Evolutionary conservation across 2,797 vertebrate genomes (phyloP), one percentile per base, ranked within the genome.

Genomic region (Pseudochromis fuscus): DNA sequence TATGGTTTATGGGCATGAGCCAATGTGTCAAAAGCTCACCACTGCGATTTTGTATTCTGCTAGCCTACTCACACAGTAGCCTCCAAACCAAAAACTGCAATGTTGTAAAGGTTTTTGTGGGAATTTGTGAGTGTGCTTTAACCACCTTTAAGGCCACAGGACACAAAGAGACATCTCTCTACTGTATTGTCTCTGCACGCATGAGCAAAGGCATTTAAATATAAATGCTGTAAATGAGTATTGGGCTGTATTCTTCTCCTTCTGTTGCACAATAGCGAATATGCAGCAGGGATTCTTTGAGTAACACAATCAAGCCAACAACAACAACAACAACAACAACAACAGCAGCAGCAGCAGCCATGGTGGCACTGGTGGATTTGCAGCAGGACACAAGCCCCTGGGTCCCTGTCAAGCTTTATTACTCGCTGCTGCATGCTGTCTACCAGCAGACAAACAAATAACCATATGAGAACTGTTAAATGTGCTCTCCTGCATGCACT

Each of bases 391-490:
- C 46, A 28, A 62, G 81, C 71, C 87, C 72, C 70, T 69, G 74
- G 77, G 89, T 83, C 35, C 66, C 78, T 89, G 85, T 92, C 90
- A 89, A 84, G 57, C 72, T 24, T 72, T 81, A 89, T 91, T 87
- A 90, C 74, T 64, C 75, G 58, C 79, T 75, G 68, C 83, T 69
- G 79, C 53, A 67, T 79, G 44, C 77, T 56, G 65, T 73, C 65
- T 61, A 68, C 40, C 46, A 52, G 64, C 81, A 85, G 68, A 76
- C 69, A 64, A 76, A 82, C 55, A 81, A 72, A 90, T 63, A 67
- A 58, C 48, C 58, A 67, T 57, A 82, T 65, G 64, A 85, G 33
- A 83, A 72, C 58, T 67, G 72, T 67, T 67, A 70, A 59, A 78
- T 76, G 21, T 6, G 57, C 56, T 77, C 60, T 51, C 33, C 55